These are phyloP conservation scores for Craniophora ligustri DNA, from an alignment of 2,888 invertebrate species.

Conservation along the genomic window DNA sequence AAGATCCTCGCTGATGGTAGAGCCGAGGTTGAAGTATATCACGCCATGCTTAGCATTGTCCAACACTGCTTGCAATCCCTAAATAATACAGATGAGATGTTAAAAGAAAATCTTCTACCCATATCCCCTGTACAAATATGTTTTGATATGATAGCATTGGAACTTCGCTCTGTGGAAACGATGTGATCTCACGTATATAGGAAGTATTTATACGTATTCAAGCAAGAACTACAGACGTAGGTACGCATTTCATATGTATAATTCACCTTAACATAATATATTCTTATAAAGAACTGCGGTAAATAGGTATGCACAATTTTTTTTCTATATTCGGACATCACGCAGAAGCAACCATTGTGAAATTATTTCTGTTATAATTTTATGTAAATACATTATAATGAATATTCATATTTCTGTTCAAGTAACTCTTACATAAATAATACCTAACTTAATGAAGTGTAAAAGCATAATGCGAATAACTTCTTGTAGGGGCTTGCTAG, in stretches of 20 bases:
- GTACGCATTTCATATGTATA: not conserved
- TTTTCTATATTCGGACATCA: constrained; percentile 26
- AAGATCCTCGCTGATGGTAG: constrained; percentile 67
- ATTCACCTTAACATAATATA: constrained; percentile 2
- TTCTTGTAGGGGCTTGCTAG: too few species aligned
- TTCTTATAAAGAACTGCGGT: constrained; percentile 7
- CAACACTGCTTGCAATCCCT: constrained; percentile 74
- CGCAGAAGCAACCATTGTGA: constrained; percentile 7
- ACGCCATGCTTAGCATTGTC: constrained; percentile 76
- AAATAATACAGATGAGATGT: not conserved
- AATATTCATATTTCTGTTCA: constrained; percentile 41
- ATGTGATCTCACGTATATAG: too few species aligned
- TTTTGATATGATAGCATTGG: too few species aligned
- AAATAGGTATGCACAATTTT: not conserved
- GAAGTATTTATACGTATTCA: not conserved
- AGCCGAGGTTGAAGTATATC: constrained; percentile 80
- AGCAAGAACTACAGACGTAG: not conserved
- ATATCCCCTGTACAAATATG: constrained; percentile 3
- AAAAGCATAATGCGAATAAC: too few species aligned
- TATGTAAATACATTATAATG: constrained; percentile 29
- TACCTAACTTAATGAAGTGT: constrained; percentile 27
- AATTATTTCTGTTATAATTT: constrained; percentile 4
- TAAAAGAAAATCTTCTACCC: not conserved
- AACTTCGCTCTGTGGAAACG: too few species aligned
- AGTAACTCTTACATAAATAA: constrained; percentile 42